phyloP scores from a whole-genome alignment of 2,797 vertebrate species.

The Amniataba percoides region DNA sequence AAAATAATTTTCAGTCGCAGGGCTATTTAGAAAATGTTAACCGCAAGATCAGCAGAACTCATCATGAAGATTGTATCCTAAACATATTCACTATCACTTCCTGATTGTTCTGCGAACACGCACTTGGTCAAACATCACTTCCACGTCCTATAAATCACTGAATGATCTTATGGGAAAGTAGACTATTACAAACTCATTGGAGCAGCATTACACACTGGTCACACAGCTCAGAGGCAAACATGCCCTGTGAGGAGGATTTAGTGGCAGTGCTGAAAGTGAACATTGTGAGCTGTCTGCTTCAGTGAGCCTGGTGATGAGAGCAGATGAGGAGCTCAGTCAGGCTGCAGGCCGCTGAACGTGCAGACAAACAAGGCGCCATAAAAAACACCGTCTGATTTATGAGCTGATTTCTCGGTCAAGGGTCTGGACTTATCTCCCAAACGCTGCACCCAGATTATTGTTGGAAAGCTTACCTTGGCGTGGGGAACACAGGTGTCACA shows the following conservation, averaged over 20 bases:
- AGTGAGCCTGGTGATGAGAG: not conserved
- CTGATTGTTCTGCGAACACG: not conserved
- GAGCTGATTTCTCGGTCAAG: not conserved
- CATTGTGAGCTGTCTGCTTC: too few species aligned
- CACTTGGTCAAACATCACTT: not conserved
- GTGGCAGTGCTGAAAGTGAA: not conserved
- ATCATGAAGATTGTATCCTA: not conserved
- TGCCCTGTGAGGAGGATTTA: not conserved
- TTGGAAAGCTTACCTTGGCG: conserved; percentile 77
- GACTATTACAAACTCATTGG: not conserved
- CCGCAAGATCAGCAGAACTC: not conserved
- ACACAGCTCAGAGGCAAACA: not conserved
- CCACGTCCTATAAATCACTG: too few species aligned
- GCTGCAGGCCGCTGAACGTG: not conserved
- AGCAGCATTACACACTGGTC: not conserved
- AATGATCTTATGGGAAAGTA: too few species aligned
- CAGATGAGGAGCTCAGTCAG: not conserved
- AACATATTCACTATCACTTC: too few species aligned
- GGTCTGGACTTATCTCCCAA: not conserved
- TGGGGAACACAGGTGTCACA: conserved; percentile 87
- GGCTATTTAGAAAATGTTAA: not conserved
- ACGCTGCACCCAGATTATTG: rapidly evolving
- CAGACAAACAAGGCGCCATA: not conserved
- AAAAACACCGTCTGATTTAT: not conserved
- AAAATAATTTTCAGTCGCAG: not conserved